Evolutionary conservation across 2,797 vertebrate genomes (phyloP).

Genomic region (Spea hammondii): DNA sequence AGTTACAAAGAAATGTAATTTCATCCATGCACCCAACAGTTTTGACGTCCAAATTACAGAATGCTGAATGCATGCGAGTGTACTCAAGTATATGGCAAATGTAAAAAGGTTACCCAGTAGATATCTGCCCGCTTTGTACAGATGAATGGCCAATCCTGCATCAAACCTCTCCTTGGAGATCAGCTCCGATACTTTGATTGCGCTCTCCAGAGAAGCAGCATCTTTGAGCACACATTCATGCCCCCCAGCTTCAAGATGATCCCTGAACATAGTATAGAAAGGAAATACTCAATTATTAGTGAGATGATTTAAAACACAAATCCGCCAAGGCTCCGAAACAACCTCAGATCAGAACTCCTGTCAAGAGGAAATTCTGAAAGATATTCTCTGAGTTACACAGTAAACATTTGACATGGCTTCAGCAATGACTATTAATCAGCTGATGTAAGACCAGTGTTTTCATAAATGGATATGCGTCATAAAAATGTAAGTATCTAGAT

Average conservation of each 20-base stretch:
- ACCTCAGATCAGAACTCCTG: no score
- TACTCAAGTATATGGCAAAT: neutral
- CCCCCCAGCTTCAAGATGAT: conserved; percentile 81
- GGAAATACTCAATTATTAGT: neutral
- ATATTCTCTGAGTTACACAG: no score
- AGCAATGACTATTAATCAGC: no score
- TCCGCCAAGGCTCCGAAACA: neutral
- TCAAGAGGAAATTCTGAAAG: no score
- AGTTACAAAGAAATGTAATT: no score
- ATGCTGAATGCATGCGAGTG: neutral
- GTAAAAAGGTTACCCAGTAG: conserved; percentile 76
- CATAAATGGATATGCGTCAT: no score
- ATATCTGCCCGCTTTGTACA: conserved; percentile 83
- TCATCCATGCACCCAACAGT: no score
- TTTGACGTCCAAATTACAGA: neutral
- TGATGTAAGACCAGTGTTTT: no score
- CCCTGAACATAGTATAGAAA: conserved; percentile 60
- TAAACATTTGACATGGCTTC: no score
- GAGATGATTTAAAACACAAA: neutral
- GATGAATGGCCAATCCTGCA: conserved; percentile 85
- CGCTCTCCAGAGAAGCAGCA: conserved; percentile 68
- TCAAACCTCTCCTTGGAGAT: conserved; percentile 68
- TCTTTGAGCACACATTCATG: conserved; percentile 83
- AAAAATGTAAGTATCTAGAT: no score
- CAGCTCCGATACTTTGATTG: conserved; percentile 70